Evolutionary conservation across 1,140 invertebrate species (phyloP), one percentile per base, ranked within the genome.

Genomic region (Chionoecetes opilio): DNA sequence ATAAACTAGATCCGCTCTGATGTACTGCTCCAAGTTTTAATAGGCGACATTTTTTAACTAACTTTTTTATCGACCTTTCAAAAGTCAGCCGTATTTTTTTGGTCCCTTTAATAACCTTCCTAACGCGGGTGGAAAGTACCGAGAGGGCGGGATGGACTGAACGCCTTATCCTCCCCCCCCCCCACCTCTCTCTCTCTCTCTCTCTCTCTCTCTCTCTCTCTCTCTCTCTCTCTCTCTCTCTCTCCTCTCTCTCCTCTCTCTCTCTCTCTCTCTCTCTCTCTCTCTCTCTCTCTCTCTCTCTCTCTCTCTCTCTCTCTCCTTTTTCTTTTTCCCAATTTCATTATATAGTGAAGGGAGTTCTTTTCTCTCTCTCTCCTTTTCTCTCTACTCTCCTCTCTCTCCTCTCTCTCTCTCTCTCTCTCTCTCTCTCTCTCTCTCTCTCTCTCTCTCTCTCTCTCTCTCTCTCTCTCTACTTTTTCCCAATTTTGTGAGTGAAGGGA

Each of bases 11-110:
- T 93, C 92, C 38, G 26, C 82, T 31, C 29, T 93, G 92, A 93
- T 93, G 87, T 53, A 93, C 41, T 34, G 84, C 92, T 11, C 82
- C 92, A 87, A 53, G 92, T 93, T 93, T 93, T 93, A 87, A 86
- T 53, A 87, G 92, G 32, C n/a, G 92, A 87, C 38, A 93, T 31
- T 86, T 53, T 93, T 41, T 1, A 3, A 91, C 89, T 17, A 91
- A 91, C 46, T 91, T 91, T 91, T 91, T 35, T 88, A 29, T 38
- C n/a, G 35, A 29, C 35, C 32, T 88, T 75, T 75, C 63, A 75
- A 75, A 75, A 87, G 85, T 41, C 37, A n/a, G 37, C 34, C 88
- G 31, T 38, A 41, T 90, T 37, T 82, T 92, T 92, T 93, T 32
- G 21, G 38, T 53, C 41, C 11, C 53, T 53, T 93, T 93, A 46